Percentiles rank a stretch among this genome's conserved stretches.
Evolutionary conservation across 30 jellyfish, hydroid and myxozoan genomes (phyloP).

Genomic region (Pseudorhiza aurosa): DNA sequence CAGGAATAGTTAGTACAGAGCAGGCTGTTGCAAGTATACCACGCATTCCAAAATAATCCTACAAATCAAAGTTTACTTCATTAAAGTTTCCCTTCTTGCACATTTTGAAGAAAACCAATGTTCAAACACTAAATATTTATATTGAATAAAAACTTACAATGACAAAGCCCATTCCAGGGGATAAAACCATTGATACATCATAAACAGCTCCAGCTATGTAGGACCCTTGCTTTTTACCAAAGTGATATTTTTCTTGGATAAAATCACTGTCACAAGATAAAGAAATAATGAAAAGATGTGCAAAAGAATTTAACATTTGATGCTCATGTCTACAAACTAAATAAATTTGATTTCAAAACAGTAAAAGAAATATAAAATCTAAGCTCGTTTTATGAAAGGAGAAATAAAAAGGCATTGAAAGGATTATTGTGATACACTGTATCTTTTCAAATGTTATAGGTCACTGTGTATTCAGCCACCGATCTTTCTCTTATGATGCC

Average conservation of each 20-base stretch:
- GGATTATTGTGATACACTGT: too few relatives aligned
- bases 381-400: too few relatives aligned
- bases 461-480: too few relatives aligned
- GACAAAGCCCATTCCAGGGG: constrained; percentile 88
- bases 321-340: not conserved
- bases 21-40: constrained; percentile 80
- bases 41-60: constrained; percentile 91
- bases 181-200: constrained; percentile 77
- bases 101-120: too few relatives aligned
- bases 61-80: not conserved
- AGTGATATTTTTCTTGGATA: constrained; percentile 67
- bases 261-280: constrained; percentile 72
- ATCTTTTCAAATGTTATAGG: too few relatives aligned
- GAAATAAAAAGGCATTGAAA: too few relatives aligned
- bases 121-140: too few relatives aligned
- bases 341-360: not conserved
- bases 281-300: not conserved
- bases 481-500: too few relatives aligned
- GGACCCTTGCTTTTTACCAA: constrained; percentile 16
- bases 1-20: constrained; percentile 84
- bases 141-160: constrained; percentile 50
- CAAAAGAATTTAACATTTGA: not conserved
- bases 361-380: too few relatives aligned
- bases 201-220: constrained; percentile 84
- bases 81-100: too few relatives aligned